phyloP scores from a whole-genome alignment of 2,113 vertebrate species.

The Syngnathus floridae region DNA sequence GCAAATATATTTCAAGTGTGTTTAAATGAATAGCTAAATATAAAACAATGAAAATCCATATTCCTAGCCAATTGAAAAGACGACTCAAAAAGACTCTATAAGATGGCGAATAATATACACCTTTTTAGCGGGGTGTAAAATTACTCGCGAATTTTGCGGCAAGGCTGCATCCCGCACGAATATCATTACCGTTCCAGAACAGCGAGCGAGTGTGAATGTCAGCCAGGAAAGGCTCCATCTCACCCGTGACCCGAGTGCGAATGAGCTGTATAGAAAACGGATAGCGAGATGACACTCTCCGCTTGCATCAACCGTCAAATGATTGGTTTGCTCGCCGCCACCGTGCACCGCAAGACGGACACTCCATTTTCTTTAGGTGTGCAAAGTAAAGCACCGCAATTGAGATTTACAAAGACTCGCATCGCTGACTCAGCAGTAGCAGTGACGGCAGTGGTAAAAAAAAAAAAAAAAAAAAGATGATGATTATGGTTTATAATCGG shows the following conservation, averaged over 20 bases:
- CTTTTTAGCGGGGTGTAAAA: neutral
- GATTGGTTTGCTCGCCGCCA: neutral
- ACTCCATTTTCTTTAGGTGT: neutral
- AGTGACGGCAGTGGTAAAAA: conserved; percentile 22
- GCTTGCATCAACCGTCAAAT: neutral
- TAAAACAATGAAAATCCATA: no score
- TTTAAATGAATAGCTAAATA: no score
- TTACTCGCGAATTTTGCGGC: no score
- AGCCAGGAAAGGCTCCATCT: neutral
- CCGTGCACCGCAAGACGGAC: neutral
- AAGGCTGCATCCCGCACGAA: no score
- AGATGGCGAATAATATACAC: neutral
- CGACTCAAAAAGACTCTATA: no score
- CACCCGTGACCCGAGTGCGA: neutral
- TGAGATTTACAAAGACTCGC: conserved; percentile 10
- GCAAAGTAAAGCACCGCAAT: neutral
- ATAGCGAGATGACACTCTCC: neutral
- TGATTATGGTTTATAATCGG: conserved; percentile 65
- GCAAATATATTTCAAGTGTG: no score
- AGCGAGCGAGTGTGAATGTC: neutral
- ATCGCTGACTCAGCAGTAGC: conserved; percentile 49
- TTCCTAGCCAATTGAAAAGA: no score
- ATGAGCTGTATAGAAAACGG: neutral
- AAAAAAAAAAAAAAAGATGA: conserved; percentile 44
- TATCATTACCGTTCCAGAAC: neutral